Base-by-base conservation (phyloP, 2,888 invertebrate species). In the Mystacides longicornis region DNA sequence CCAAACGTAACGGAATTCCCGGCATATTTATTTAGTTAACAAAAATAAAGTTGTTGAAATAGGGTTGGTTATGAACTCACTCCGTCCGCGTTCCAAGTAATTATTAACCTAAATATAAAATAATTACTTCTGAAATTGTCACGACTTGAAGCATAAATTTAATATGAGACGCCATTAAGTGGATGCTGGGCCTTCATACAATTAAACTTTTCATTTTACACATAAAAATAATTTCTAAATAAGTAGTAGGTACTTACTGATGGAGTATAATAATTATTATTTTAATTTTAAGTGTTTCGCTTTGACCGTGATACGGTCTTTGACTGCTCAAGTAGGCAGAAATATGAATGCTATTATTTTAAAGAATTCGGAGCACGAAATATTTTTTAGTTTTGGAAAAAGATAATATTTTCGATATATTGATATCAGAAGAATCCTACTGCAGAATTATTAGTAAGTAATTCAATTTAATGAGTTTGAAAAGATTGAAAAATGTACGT, bases 201-300 rank as follows among this genome's bases (percentile, higher is more conserved):
- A 46, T 52, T 46, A 52, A 52, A 46, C 18, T 31, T 47, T 20
- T 20, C 45, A 33, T 11, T 43, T 52, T 16, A 21, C 14, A 21
- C 22, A 48, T 20, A 53, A 53, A 53, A 53, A 53, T 52, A 27
- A 23, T 48, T 45, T 46, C 23, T 21, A 21, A 53, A 49, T 49
- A n/a, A n/a, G n/a, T n/a, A n/a, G n/a, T n/a, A n/a, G n/a, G n/a
- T n/a, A n/a, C n/a, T n/a, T n/a, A n/a, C n/a, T n/a, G 53, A 18
- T 46, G 51, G 45, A 43, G 16, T 14, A 37, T 37, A 37, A 37
- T 37, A 16, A 33, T 33, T 52, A 52, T 52, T 52, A 56, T 48
- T 42, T 52, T 52, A 47, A 27, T 47, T 52, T 56, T 49, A 53
- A 59, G 59, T 56, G 55, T 59, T 59, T 59, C 56, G 54, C 56